These are phyloP conservation scores for Caiman crocodilus DNA, from an alignment of 2,797 vertebrate species.

Conservation along the genomic window DNA sequence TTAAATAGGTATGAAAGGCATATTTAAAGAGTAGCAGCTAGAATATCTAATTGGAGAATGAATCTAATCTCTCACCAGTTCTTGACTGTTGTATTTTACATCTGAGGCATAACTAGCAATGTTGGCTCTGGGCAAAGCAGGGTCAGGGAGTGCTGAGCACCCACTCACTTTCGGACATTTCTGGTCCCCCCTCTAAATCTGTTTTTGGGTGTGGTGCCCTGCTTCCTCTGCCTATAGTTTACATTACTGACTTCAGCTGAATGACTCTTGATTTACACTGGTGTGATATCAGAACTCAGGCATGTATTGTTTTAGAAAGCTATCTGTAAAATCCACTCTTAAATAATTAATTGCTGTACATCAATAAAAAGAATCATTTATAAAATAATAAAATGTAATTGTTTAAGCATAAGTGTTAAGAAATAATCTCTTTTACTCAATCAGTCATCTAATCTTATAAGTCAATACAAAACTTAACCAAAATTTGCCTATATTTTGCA, in stretches of 20 bases:
- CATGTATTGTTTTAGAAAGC: slow-evolving; percentile 7
- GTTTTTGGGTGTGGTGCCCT: too few species aligned
- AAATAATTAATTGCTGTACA: background rate
- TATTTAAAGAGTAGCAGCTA: slow-evolving; percentile 5
- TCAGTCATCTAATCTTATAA: background rate
- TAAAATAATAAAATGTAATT: background rate
- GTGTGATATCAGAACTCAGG: slow-evolving; percentile 2
- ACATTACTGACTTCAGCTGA: background rate
- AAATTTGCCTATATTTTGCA: slow-evolving; percentile 41
- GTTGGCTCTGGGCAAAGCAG: too few species aligned
- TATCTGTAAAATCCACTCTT: background rate
- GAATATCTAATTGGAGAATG: background rate
- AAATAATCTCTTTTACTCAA: background rate
- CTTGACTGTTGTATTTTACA: background rate
- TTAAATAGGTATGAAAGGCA: background rate
- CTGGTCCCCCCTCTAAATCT: too few species aligned
- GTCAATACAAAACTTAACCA: slow-evolving; percentile 30
- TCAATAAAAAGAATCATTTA: background rate
- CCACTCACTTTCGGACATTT: too few species aligned
- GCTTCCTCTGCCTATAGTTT: too few species aligned
- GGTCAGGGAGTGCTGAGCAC: too few species aligned
- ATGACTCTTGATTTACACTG: background rate
- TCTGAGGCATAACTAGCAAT: too few species aligned
- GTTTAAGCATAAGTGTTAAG: background rate
- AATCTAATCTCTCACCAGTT: background rate